Evolutionary conservation across 2,888 invertebrate species (phyloP).

Genomic region (Leucozona laternaria): DNA sequence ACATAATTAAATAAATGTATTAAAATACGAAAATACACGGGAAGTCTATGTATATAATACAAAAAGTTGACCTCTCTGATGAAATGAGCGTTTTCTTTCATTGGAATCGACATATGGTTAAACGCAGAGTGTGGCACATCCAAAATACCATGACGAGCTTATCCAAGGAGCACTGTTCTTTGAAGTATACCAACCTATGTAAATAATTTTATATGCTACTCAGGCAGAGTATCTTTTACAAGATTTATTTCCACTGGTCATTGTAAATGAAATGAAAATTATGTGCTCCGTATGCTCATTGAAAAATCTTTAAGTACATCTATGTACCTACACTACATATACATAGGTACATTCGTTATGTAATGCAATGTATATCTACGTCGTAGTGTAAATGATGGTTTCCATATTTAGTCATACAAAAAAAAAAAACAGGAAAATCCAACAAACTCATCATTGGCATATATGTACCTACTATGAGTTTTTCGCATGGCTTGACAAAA

Average conservation of each 20-base stretch:
- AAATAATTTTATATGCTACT: background rate
- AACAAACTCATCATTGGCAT: conserved; percentile 58
- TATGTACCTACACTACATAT: background rate
- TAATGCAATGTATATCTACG: conserved; percentile 40
- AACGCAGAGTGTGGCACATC: conserved; percentile 21
- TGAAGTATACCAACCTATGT: conserved; percentile 25
- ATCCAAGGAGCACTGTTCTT: conserved; percentile 64
- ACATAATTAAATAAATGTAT: no score
- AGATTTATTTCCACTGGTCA: conserved; percentile 34
- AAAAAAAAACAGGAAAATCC: conserved; percentile 54
- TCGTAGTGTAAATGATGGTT: conserved; percentile 29
- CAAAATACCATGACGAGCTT: conserved; percentile 68
- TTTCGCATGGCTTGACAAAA: conserved; percentile 61
- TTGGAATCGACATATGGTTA: conserved; percentile 42
- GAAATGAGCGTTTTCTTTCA: conserved; percentile 26
- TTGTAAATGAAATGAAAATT: conserved; percentile 70
- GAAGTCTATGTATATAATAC: background rate
- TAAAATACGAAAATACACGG: background rate
- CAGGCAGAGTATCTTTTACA: conserved; percentile 60
- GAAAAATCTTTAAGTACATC: conserved; percentile 4
- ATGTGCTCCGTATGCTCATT: conserved; percentile 57
- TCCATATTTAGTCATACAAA: conserved; percentile 62
- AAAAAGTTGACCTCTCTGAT: conserved; percentile 28
- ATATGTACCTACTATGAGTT: conserved; percentile 28
- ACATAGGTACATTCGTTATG: conserved; percentile 23